phyloP scores from a whole-genome alignment of 2,888 invertebrate genomes.

The Sipha maydis region DNA sequence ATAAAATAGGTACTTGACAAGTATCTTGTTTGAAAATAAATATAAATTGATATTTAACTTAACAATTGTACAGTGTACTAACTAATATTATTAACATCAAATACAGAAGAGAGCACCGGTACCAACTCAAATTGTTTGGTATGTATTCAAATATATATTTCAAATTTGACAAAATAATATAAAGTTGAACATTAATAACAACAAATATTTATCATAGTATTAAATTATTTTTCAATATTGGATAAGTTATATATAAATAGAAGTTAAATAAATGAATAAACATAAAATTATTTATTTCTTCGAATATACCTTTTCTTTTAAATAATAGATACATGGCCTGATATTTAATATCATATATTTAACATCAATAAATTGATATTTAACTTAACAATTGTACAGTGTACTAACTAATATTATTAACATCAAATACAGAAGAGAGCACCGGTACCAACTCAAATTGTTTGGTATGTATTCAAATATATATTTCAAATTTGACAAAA shows the following conservation, averaged over 20 bases:
- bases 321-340: too few relatives aligned
- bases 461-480: conserved; percentile 36
- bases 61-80: conserved; percentile 32
- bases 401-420: conserved; percentile 13
- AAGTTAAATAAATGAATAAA: neutral
- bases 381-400: conserved; percentile 14
- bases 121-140: conserved; percentile 28
- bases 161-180: neutral
- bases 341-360: too few relatives aligned
- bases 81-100: conserved; percentile 4
- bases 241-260: neutral
- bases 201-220: too few relatives aligned
- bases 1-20: conserved; percentile 45
- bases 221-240: neutral
- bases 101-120: neutral
- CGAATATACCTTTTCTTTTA: neutral
- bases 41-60: conserved; percentile 12
- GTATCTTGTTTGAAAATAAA: conserved; percentile 18
- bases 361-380: too few relatives aligned
- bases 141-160: conserved; percentile 10
- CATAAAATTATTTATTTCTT: neutral
- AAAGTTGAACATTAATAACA: neutral
- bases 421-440: neutral
- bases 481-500: neutral
- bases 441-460: neutral